Conservation (phyloP, 2,797 vertebrate genomes). For the Echeneis naucrates region DNA sequence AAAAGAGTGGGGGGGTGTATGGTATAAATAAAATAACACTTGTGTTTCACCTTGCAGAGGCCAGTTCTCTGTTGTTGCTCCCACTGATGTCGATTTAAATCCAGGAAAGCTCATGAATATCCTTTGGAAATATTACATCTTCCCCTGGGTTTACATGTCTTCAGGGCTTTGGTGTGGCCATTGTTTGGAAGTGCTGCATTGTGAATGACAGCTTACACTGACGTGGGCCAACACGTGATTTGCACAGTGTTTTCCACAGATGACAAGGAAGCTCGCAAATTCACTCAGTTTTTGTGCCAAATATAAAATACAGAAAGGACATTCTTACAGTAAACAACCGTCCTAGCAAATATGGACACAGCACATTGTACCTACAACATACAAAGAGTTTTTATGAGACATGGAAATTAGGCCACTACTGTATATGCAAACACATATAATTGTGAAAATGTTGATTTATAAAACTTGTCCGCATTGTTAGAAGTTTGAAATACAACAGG, state of each 20-base stretch:
- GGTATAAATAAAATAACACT: slow-evolving; percentile 82
- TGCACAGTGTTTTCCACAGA: slow-evolving; percentile 2
- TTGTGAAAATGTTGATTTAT: no score
- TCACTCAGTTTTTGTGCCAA: slow-evolving; percentile 45
- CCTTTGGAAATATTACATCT: slow-evolving; percentile 45
- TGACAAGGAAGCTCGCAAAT: slow-evolving; percentile 32
- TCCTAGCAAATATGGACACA: slow-evolving; percentile 32
- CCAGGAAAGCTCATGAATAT: slow-evolving; percentile 57
- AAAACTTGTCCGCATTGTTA: no score
- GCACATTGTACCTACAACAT: not conserved
- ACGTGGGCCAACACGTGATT: slow-evolving; percentile 8
- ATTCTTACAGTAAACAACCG: slow-evolving; percentile 19
- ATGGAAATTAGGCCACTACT: no score
- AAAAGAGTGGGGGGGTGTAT: slow-evolving; percentile 28
- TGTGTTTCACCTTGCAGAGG: slow-evolving; percentile 78
- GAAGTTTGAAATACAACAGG: no score
- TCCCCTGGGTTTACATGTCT: slow-evolving; percentile 49
- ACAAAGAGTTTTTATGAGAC: no score
- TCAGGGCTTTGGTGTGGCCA: slow-evolving; percentile 46
- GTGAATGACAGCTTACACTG: slow-evolving; percentile 48
- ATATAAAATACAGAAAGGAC: slow-evolving; percentile 4
- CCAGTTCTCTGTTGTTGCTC: slow-evolving; percentile 65
- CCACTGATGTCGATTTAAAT: slow-evolving; percentile 67
- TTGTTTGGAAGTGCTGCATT: slow-evolving; percentile 40
- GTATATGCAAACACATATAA: no score